Evolutionary conservation across 2,888 invertebrate species (phyloP), one percentile per base, ranked within the genome.

Genomic region (Sicus ferrugineus): DNA sequence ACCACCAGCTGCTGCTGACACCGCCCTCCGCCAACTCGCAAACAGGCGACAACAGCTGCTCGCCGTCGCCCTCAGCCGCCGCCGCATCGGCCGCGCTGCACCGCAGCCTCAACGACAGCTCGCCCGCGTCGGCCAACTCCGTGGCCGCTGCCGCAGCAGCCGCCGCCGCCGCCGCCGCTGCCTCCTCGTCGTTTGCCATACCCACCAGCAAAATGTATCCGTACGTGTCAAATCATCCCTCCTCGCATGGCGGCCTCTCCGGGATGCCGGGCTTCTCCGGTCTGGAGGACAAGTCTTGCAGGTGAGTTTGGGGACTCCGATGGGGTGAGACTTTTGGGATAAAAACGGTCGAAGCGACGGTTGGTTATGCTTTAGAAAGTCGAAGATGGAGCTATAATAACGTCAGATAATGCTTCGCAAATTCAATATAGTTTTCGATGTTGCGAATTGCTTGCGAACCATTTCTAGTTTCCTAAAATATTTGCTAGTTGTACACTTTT

Each of bases 201-300:
- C 90, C 89, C 86, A 89, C 89, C 81, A 89, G 83, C 87, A 92
- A 94, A 88, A 95, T 95, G 95, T 95, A 95, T 86, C 95, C 95
- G 3, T 95, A 95, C 89, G 95, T 95, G 81, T 92, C 93, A 78
- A 91, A 80, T 88, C 89, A 80, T 89, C 89, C 77, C 82, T 89
- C 77, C 88, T 89, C 83, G 89, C 91, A 83, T 91, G 94, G 88
- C 91, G 95, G 87, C 90, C 92, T 84, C 91, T 93, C 89, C 89
- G 95, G 80, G 92, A 95, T 87, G 86, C 84, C 86, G 16, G 86
- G 86, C 58, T 86, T 86, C 75, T 82, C 86, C 14, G 86, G 86
- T 46, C 80, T 86, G 61, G 86, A 86, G 73, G 86, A 86, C 73
- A 86, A 86, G 77, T 84, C 86, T 56, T 86, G 86, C 85, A 84